Percentiles rank a stretch among this genome's conserved stretches.
Evolutionary conservation across 2,113 vertebrate genomes (phyloP).

Genomic region (Gallinago jamesoni): DNA sequence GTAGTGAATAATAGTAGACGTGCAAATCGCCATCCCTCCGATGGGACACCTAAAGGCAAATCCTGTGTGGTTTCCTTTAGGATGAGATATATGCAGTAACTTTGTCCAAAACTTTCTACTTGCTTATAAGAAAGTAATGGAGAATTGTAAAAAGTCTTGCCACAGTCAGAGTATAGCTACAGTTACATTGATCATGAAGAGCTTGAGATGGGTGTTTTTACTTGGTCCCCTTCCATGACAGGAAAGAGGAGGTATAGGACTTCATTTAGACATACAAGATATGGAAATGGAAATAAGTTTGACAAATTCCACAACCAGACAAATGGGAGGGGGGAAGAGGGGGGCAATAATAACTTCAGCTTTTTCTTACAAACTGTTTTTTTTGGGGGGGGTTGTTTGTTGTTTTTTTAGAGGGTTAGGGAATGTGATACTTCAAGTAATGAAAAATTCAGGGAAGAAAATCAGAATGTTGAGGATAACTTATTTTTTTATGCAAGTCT

Average conservation of each 20-base stretch:
- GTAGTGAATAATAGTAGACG: not conserved
- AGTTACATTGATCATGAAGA: not conserved
- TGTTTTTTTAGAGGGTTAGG: not conserved
- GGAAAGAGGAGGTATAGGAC: not conserved
- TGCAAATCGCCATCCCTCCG: not conserved
- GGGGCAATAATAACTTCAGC: not conserved
- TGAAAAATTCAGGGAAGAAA: not conserved
- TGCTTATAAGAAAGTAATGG: not conserved
- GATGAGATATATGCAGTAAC: not conserved
- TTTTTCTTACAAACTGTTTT: not conserved
- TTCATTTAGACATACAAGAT: not conserved
- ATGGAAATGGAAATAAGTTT: not conserved
- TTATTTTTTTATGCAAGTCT: not conserved
- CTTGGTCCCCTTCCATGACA: not conserved
- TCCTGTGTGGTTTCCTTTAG: not conserved
- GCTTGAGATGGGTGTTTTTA: not conserved
- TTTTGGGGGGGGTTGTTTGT: not conserved
- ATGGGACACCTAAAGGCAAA: not conserved
- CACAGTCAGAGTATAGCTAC: not conserved
- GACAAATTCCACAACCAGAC: not conserved
- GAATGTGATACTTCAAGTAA: not conserved
- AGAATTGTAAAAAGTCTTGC: not conserved
- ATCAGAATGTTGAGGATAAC: not conserved
- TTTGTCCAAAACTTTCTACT: not conserved
- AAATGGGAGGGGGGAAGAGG: rapidly evolving